Evolutionary conservation across 2,797 vertebrate genomes (phyloP).

Genomic region (Botia kubotai): DNA sequence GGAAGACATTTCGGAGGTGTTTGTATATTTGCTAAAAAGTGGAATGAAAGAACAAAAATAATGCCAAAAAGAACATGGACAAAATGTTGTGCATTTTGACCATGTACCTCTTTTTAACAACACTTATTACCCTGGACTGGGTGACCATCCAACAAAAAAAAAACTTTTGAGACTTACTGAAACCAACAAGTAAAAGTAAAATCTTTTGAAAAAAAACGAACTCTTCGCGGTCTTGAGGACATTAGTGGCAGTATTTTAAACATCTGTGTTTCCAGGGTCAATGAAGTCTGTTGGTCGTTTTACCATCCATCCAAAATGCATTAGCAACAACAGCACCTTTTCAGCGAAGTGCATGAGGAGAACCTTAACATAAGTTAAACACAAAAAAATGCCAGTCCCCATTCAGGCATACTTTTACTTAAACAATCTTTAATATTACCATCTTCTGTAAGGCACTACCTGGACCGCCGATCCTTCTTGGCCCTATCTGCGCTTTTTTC

Average conservation of each 20-base stretch:
- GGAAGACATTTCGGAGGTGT: constrained; percentile 59
- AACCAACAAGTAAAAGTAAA: constrained; percentile 34
- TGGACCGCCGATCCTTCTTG: constrained; percentile 95
- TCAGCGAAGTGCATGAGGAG: constrained; percentile 48
- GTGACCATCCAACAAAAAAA: not conserved
- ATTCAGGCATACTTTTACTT: constrained; percentile 30
- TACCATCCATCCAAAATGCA: constrained; percentile 33
- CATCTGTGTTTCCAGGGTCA: constrained; percentile 31
- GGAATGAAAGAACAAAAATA: constrained; percentile 44
- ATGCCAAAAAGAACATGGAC: constrained; percentile 14
- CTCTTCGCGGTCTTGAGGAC: constrained; percentile 41
- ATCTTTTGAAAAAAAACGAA: constrained; percentile 32
- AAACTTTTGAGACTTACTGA: not conserved
- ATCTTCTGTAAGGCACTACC: constrained; percentile 82
- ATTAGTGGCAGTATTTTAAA: constrained; percentile 56
- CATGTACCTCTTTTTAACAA: constrained; percentile 35
- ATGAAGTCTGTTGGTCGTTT: constrained; percentile 20
- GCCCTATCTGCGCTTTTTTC: constrained; percentile 96
- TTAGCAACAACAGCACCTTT: constrained; percentile 50
- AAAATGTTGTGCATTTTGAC: constrained; percentile 38
- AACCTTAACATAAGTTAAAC: constrained; percentile 41
- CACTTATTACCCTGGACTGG: constrained; percentile 6
- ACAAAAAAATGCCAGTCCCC: constrained; percentile 13
- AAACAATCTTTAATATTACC: constrained; percentile 7
- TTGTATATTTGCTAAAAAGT: constrained; percentile 33